phyloP scores from a whole-genome alignment of 2,888 invertebrate species.

The Ischnus inquisitorius region DNA sequence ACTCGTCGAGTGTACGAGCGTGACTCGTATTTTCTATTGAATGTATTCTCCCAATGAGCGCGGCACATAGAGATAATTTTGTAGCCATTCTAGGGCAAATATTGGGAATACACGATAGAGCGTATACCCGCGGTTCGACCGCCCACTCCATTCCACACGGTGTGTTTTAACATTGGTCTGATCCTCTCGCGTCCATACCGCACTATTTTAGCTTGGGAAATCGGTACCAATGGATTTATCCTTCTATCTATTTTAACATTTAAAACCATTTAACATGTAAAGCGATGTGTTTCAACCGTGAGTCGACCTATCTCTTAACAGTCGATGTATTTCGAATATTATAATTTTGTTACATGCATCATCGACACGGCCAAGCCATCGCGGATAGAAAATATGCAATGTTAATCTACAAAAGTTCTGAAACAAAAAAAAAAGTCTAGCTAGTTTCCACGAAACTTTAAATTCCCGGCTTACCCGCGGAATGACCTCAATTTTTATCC shows the following conservation, averaged over 20 bases:
- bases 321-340: neutral
- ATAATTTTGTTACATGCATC: neutral
- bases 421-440: neutral
- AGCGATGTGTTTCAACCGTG: neutral
- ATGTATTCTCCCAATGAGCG: conserved; percentile 15
- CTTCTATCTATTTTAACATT: neutral
- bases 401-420: neutral
- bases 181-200: neutral
- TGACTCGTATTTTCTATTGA: conserved; percentile 60
- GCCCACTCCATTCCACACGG: neutral
- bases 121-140: conserved; percentile 25
- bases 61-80: conserved; percentile 52
- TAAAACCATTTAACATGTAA: neutral
- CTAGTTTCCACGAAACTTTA: too few relatives aligned
- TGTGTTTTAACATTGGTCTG: conserved; percentile 22
- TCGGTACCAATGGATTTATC: neutral
- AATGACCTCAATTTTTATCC: too few relatives aligned
- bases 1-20: conserved; percentile 38
- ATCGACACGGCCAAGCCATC: neutral
- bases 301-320: neutral
- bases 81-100: conserved; percentile 59
- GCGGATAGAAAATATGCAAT: neutral
- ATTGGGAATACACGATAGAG: conserved; percentile 56
- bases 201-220: neutral
- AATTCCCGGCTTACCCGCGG: too few relatives aligned